These are phyloP conservation scores for Chascanopsetta lugubris DNA, from an alignment of 2,113 vertebrate species.

Conservation along the genomic window DNA sequence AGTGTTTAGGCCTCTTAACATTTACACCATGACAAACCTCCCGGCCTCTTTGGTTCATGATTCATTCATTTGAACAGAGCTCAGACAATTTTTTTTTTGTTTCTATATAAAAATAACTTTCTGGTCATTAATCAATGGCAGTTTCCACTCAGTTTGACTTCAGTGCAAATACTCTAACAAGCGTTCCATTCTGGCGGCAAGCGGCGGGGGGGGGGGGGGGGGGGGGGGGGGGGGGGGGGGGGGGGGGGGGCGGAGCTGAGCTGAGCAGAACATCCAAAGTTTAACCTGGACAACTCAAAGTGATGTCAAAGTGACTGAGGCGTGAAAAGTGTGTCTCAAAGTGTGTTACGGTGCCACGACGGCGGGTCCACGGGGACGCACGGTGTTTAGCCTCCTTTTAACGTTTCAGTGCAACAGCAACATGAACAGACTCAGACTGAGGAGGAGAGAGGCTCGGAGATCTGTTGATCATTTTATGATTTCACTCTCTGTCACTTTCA, in stretches of 20 bases:
- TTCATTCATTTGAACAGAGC: conserved; percentile 93
- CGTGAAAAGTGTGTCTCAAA: conserved; percentile 55
- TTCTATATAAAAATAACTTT: conserved; percentile 95
- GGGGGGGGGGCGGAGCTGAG: neutral
- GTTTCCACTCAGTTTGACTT: conserved; percentile 82
- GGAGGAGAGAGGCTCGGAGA: too few species aligned
- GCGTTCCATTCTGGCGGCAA: conserved; percentile 89
- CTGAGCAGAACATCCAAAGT: neutral
- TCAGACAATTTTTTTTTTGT: conserved; percentile 83
- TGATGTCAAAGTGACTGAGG: neutral
- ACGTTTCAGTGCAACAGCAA: too few species aligned
- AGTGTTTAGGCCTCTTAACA: conserved; percentile 89
- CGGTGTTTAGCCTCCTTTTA: neutral
- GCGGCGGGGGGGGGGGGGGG: conserved; percentile 47
- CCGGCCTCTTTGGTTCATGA: conserved; percentile 99
- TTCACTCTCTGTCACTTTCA: too few species aligned
- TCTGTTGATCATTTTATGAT: too few species aligned
- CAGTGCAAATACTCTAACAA: conserved; percentile 98
- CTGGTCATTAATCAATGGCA: conserved; percentile 86
- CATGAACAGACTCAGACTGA: too few species aligned
- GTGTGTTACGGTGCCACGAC: conserved; percentile 51
- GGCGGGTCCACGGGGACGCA: conserved; percentile 34
- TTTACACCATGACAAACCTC: conserved; percentile 85
- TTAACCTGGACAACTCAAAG: conserved; percentile 49
- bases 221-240: neutral